Base-by-base conservation (phyloP, 2,113 vertebrate genomes). In the Eidolon helvum region DNA sequence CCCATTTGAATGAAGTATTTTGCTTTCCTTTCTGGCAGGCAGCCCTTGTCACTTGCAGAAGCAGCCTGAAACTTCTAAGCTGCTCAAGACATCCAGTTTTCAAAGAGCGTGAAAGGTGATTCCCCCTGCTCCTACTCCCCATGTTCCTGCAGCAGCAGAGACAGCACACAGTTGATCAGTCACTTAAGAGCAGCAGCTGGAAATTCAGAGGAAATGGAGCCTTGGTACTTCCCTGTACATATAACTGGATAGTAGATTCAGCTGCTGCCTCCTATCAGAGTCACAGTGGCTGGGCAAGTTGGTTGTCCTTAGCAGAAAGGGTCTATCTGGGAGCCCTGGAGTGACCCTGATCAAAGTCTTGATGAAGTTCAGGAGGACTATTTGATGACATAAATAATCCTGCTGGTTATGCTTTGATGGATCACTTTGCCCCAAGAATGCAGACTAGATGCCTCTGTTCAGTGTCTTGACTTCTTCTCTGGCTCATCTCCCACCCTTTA, bases 381-480 rank as follows among this genome's bases (percentile, higher is more conserved):
- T 57, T 30, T 69, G 43, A 40, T 43, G 40, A 26, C 5, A 8
- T 14, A 7, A 33, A 28, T 50, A 50, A 15, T 50, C 50, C 65
- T 35, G 38, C 43, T 30, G n/a, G 4, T 35, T 28, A 1, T 4
- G 14, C 19, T 74, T 66, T 21, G n/a, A 33, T 22, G 4, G 35
- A 28, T 24, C 1, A 1, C 21, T 38, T 8, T 40, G 10, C 2
- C 38, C 35, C 5, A 11, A 1, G 18, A 18, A 33, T 3, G 7
- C 22, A 15, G 45, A 16, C 6, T 35, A 48, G 10, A 18, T 33
- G 59, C 4, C 12, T 92, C 59, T 5, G 4, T 24, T 28, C 38
- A 57, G 72, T 1, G 7, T 7, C 12, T 1, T n/a, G 45, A 38
- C 21, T 38, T 90, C 59, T 26, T 48, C 28, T 85, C 38, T 0